Conservation (phyloP, 1,140 invertebrate genomes). For the Procambarus virginalis region DNA sequence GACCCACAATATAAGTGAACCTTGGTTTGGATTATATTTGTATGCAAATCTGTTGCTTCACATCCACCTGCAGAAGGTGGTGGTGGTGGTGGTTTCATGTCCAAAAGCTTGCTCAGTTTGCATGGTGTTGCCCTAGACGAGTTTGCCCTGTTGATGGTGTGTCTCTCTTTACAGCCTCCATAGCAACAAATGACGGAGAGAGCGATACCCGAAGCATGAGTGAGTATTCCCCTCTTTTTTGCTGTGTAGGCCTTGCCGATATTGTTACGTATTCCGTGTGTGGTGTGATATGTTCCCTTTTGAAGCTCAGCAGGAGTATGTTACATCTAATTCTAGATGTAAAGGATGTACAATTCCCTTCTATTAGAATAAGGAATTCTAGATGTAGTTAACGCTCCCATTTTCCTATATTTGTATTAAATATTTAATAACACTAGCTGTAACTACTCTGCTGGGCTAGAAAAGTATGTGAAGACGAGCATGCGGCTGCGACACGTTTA, state of each 20-base stretch:
- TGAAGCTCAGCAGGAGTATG: background rate
- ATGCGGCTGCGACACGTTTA: background rate
- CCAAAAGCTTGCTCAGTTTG: slow-evolving; percentile 29
- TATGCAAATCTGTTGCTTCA: background rate
- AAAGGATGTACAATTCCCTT: too few species aligned
- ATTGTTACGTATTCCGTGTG: background rate
- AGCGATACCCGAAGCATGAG: slow-evolving; percentile 69
- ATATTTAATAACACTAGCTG: background rate
- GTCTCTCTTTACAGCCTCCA: slow-evolving; percentile 68
- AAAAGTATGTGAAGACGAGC: background rate
- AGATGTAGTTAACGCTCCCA: too few species aligned
- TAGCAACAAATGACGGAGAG: slow-evolving; percentile 67
- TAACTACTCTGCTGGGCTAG: slow-evolving; percentile 14
- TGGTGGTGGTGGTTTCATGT: background rate
- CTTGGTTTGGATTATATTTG: background rate
- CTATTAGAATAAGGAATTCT: too few species aligned
- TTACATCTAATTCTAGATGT: background rate
- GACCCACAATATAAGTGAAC: background rate
- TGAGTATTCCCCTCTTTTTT: slow-evolving; percentile 61
- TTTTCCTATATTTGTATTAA: too few species aligned
- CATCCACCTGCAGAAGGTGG: background rate
- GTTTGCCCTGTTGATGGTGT: slow-evolving; percentile 60
- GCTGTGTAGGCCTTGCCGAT: slow-evolving; percentile 35
- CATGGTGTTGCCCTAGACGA: slow-evolving; percentile 44
- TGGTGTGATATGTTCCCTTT: background rate